Base-by-base conservation (phyloP, 2,113 vertebrate genomes). In the Hypomesus transpacificus region DNA sequence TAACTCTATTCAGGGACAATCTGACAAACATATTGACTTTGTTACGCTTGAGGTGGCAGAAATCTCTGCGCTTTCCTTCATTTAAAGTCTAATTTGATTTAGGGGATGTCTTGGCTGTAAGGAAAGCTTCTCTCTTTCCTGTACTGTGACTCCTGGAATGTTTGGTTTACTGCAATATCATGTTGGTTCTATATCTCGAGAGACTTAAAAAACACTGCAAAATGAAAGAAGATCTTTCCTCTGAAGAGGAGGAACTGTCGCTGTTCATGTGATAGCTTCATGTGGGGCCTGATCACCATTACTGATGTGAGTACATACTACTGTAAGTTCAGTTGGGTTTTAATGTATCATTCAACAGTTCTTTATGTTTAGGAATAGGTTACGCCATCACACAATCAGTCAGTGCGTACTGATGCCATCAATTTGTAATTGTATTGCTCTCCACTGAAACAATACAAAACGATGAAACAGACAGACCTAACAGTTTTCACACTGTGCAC, bases 21-120 rank as follows among this genome's bases (percentile, higher is more conserved):
- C 83, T 89, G 85, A 87, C 83, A 89, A 88, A 89, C 80, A 80
- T 83, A 84, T 82, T 86, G 86, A 87, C 83, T 88, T 85, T 90
- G 82, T 84, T 79, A 86, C 78, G 82, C 73, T 80, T 68, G 72
- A 82, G 76, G 79, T 67, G 71, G 78, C 68, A 74, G 74, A 81
- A 84, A 80, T 77, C 51, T 71, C 67, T 73, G 75, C 71, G 69
- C 70, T 71, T 75, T 72, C 75, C 79, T 77, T 85, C 68, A 75
- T 81, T 84, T 84, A 81, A 72, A 52, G 71, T 62, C 70, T 82
- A 73, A 86, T 85, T 85, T 70, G 50, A 83, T 85, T 81, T 70
- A 60, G 57, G 24, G 22, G 34, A 22, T 66, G 54, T 60, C 14
- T 68, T 59, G 51, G 63, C 52, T 76, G 51, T 50, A 52, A 54